phyloP scores from a whole-genome alignment of 2,888 invertebrate genomes.

The Aspidiotus destructor region DNA sequence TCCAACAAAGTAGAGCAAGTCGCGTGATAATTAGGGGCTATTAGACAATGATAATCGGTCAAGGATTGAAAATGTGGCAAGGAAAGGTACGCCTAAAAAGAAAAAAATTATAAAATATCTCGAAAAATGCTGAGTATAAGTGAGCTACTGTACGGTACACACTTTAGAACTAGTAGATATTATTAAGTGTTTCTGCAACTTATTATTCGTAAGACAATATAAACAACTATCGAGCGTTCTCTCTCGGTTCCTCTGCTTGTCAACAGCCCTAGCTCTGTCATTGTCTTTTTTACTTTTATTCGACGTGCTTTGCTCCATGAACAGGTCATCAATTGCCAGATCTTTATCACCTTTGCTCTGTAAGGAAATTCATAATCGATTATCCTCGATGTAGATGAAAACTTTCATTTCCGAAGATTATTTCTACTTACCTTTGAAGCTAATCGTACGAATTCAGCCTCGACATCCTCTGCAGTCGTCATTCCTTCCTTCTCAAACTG shows the following conservation, averaged over 20 bases:
- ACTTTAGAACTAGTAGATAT: conserved; percentile 69
- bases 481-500: conserved; percentile 73
- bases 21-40: conserved; percentile 73
- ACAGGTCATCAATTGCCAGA: conserved; percentile 26
- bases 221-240: conserved; percentile 68
- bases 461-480: conserved; percentile 66
- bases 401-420: too few relatives aligned
- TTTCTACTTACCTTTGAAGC: conserved; percentile 47
- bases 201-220: conserved; percentile 70
- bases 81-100: conserved; percentile 58
- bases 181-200: conserved; percentile 74
- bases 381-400: too few relatives aligned
- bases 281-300: conserved; percentile 45
- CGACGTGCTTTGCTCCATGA: conserved; percentile 33
- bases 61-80: conserved; percentile 72
- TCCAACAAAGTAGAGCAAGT: conserved; percentile 73
- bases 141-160: conserved; percentile 18
- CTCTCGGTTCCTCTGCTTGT: conserved; percentile 59
- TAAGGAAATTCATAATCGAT: not conserved
- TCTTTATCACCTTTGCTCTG: conserved; percentile 25
- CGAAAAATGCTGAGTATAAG: conserved; percentile 25
- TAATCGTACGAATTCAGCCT: conserved; percentile 66
- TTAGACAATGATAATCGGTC: conserved; percentile 72
- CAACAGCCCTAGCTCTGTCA: conserved; percentile 57
- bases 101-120: not conserved